These are phyloP conservation scores for Carcinoscorpius rotundicauda DNA, from an alignment of 1,140 invertebrate genomes.

Conservation along the genomic window DNA sequence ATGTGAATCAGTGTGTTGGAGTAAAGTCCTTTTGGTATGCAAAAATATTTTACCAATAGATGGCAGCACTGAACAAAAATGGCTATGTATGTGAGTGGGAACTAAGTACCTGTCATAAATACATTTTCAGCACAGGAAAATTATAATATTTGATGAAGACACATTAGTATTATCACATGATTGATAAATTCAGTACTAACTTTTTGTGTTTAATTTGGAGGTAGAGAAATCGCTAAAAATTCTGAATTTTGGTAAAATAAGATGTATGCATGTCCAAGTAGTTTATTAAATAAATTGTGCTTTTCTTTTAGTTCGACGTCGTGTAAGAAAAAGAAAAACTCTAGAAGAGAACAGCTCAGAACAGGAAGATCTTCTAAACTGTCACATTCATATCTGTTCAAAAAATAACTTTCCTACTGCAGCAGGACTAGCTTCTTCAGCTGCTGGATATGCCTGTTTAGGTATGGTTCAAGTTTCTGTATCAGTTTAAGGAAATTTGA, in stretches of 20 bases:
- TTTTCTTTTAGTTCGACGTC: slow-evolving; percentile 14
- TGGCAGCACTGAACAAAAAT: too few species aligned
- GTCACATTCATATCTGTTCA: slow-evolving; percentile 78
- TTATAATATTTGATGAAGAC: too few species aligned
- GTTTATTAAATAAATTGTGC: neutral
- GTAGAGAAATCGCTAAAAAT: neutral
- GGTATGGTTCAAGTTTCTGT: slow-evolving; percentile 32
- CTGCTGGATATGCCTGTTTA: slow-evolving; percentile 91
- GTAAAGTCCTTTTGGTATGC: too few species aligned
- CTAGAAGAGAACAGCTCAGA: neutral
- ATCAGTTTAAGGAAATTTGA: too few species aligned
- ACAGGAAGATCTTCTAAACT: slow-evolving; percentile 28
- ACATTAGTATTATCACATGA: too few species aligned
- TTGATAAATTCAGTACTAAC: too few species aligned
- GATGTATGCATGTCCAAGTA: neutral
- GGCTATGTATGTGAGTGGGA: too few species aligned
- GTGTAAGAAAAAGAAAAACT: slow-evolving; percentile 6
- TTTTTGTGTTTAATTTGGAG: neutral
- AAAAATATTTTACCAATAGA: too few species aligned
- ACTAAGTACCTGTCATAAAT: too few species aligned
- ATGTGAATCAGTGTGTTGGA: too few species aligned
- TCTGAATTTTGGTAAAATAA: neutral
- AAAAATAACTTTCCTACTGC: slow-evolving; percentile 98
- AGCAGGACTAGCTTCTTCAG: slow-evolving; percentile 93
- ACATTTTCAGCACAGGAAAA: too few species aligned